Evolutionary conservation across 2,888 invertebrate species (phyloP).

Genomic region (Hemistola chrysoprasaria): DNA sequence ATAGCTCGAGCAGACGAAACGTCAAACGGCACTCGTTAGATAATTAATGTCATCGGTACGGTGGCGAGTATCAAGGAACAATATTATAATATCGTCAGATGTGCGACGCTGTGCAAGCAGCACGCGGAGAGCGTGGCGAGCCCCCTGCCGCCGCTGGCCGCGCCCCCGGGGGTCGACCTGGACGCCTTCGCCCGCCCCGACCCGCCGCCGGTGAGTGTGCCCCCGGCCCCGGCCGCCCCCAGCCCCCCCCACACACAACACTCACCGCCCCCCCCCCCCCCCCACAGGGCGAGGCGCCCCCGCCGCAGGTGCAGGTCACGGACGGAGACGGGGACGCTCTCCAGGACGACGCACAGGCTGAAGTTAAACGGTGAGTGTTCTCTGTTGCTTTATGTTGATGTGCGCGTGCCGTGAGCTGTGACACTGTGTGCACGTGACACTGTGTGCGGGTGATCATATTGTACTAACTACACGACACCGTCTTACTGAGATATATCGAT

Average conservation of each 20-base stretch:
- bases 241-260: constrained; percentile 17
- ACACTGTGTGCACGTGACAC: no score
- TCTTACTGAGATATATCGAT: no score
- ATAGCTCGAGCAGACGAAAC: no score
- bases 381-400: no score
- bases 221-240: constrained; percentile 17
- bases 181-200: constrained; percentile 26
- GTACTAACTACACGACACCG: no score
- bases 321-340: constrained; percentile 37
- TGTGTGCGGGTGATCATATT: no score
- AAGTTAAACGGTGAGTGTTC: constrained; percentile 58
- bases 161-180: constrained; percentile 15
- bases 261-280: constrained; percentile 2
- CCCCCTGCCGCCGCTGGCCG: constrained; percentile 44
- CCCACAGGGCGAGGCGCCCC: constrained; percentile 8
- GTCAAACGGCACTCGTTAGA: no score
- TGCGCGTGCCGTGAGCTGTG: no score
- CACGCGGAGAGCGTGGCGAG: constrained; percentile 58
- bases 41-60: no score
- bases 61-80: no score
- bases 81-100: no score
- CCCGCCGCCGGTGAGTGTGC: constrained; percentile 24
- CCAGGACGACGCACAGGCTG: constrained; percentile 37
- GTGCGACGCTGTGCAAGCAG: constrained; percentile 63
- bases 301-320: constrained; percentile 39